These are phyloP conservation scores for Xiphophorus hellerii DNA, from an alignment of 2,113 vertebrate species.

Conservation along the genomic window DNA sequence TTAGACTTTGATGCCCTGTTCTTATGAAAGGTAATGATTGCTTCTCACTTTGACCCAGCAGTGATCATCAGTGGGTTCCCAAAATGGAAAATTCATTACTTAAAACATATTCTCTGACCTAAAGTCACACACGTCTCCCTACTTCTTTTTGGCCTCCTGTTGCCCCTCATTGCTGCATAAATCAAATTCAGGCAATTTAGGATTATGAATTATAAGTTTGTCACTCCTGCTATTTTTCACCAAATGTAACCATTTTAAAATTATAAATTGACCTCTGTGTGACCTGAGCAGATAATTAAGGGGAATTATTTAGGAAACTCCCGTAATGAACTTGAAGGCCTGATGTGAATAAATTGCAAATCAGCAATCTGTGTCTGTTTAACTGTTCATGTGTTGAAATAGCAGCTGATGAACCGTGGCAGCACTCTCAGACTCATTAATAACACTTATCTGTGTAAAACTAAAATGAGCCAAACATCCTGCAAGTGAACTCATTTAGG, in stretches of 20 bases:
- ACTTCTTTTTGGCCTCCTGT: background rate
- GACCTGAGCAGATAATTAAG: background rate
- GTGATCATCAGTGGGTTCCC: too few species aligned
- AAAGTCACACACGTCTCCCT: background rate
- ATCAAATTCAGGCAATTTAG: background rate
- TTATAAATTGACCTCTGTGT: background rate
- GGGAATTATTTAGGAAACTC: background rate
- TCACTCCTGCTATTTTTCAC: background rate
- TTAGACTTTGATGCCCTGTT: too few species aligned
- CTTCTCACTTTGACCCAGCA: too few species aligned
- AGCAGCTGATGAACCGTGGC: constrained; percentile 1
- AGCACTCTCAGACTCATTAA: background rate
- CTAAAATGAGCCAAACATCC: constrained; percentile 33
- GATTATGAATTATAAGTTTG: background rate
- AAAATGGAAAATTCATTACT: too few species aligned
- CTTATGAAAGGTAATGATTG: too few species aligned
- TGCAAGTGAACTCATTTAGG: constrained; percentile 20
- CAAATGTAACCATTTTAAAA: background rate
- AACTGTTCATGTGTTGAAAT: constrained; percentile 18
- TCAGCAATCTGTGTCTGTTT: constrained; percentile 6
- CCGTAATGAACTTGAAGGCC: background rate
- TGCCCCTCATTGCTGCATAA: background rate
- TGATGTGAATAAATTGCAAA: background rate
- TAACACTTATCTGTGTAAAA: constrained; percentile 17
- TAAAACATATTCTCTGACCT: too few species aligned